Evolutionary conservation across 2,888 invertebrate species (phyloP), one percentile per base, ranked within the genome.

Genomic region (Pogonocherus hispidulus): DNA sequence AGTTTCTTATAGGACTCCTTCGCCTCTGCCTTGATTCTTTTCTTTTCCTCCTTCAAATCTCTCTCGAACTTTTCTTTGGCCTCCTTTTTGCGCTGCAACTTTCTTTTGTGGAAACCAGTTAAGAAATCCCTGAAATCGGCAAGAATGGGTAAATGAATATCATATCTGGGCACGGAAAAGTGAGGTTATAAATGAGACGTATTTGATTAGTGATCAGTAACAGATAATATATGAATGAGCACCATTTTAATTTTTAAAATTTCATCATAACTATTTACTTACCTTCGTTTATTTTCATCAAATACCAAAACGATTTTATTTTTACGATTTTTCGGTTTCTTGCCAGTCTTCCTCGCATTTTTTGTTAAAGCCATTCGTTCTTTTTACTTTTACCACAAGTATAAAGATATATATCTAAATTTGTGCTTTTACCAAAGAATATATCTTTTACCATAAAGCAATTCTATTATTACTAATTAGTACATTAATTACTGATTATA

Each of bases 71-170:
- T 90, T 72, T 92, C 92, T 80, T 93, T 90, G 0, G 94, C 94
- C 76, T 91, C 91, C 77, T 92, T 91, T 80, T 91, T 91, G 51
- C 94, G 87, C 82, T 93, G 91, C 49, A 93, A 84, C 82, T 95
- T 95, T 71, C 95, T 87, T 86, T 94, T 94, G 51, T 90, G 93
- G 82, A 95, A 95, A 1, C 95, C 94, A 72, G 92, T 91, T 23
- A 95, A 84, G 82, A 93, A 95, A 51, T 94, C 93, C 80, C 94
- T 94, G 81, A 63, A 41, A 41, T 4, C 5, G 5, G 9, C 3
- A n/a, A 37, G 3, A n/a, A 37, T n/a, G 9, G 11, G 0, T 14
- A 16, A 20, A 44, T 51, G 55, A 54, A 14, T 11, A 2, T 2
- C 9, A 32, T 11, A 32, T 32, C 9, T 32, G 57, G n/a, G 49